These are phyloP conservation scores for Nephila pilipes DNA, from an alignment of 1,140 invertebrate genomes.

Conservation along the genomic window DNA sequence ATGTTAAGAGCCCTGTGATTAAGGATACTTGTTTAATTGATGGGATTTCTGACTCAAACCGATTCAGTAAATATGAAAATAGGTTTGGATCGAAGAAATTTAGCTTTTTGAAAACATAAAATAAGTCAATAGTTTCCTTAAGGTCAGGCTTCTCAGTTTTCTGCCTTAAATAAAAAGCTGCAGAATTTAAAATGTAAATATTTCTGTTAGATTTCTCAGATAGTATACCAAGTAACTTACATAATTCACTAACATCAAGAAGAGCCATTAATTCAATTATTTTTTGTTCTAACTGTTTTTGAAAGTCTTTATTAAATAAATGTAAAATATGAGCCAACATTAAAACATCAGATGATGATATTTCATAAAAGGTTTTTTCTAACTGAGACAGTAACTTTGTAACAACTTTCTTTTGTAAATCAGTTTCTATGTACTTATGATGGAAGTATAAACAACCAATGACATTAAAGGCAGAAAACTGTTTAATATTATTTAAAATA, in stretches of 20 bases:
- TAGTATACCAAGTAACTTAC: conserved; percentile 11
- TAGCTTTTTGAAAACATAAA: conserved; percentile 51
- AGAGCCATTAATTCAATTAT: background rate
- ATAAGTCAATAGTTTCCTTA: conserved; percentile 41
- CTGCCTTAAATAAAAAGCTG: conserved; percentile 49
- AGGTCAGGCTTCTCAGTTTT: conserved; percentile 7
- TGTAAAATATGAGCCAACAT: conserved; percentile 44
- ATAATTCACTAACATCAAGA: conserved; percentile 54
- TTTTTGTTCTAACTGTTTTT: conserved; percentile 16
- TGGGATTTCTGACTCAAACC: background rate
- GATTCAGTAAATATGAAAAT: background rate
- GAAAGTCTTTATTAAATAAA: conserved; percentile 4
- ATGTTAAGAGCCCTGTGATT: conserved; percentile 39
- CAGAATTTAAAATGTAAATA: conserved; percentile 31
- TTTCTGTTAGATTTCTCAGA: conserved; percentile 61
- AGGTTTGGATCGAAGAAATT: conserved; percentile 50
- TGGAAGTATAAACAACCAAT: conserved; percentile 59
- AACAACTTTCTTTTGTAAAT: conserved; percentile 61
- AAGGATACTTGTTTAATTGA: background rate
- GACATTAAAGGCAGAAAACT: background rate
- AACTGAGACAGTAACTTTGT: background rate
- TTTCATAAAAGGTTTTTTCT: background rate
- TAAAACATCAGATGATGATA: conserved; percentile 41
- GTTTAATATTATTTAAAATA: background rate
- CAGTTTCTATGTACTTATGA: conserved; percentile 34